Evolutionary conservation across 2,797 vertebrate species (phyloP).

Genomic region (Myotis pilosus): DNA sequence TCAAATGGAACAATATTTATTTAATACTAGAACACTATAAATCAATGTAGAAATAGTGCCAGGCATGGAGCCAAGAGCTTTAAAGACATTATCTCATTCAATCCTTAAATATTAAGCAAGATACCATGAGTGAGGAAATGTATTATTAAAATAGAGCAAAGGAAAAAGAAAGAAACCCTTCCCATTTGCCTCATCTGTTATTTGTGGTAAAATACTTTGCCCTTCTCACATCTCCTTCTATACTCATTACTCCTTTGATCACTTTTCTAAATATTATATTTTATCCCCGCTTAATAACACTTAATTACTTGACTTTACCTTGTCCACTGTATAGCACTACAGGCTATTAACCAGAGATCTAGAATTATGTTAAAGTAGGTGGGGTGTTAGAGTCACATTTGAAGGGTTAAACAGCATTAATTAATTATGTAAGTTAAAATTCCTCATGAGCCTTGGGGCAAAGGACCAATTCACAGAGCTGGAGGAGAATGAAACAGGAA

Average conservation of each 20-base stretch:
- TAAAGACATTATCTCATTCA: slow-evolving; percentile 58
- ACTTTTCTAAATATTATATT: background rate
- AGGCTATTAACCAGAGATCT: background rate
- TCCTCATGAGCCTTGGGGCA: slow-evolving; percentile 53
- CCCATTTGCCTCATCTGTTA: background rate
- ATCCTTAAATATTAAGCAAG: slow-evolving; percentile 64
- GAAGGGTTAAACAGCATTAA: slow-evolving; percentile 71
- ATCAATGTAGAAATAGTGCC: slow-evolving; percentile 35
- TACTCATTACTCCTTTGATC: background rate
- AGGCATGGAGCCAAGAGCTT: slow-evolving; percentile 31
- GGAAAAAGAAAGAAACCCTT: background rate
- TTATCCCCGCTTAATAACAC: background rate
- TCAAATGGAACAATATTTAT: background rate
- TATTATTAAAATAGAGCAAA: background rate
- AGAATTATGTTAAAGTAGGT: slow-evolving; percentile 15
- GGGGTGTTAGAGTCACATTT: slow-evolving; percentile 19
- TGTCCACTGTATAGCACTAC: background rate
- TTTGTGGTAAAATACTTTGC: background rate
- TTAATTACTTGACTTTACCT: background rate
- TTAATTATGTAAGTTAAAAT: slow-evolving; percentile 71
- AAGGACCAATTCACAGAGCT: slow-evolving; percentile 64
- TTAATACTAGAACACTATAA: slow-evolving; percentile 49
- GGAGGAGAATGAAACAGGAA: background rate
- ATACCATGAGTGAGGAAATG: background rate
- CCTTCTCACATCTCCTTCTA: background rate